Evolutionary conservation across 2,888 invertebrate genomes (phyloP).

Genomic region (Galerucella nymphaeae): DNA sequence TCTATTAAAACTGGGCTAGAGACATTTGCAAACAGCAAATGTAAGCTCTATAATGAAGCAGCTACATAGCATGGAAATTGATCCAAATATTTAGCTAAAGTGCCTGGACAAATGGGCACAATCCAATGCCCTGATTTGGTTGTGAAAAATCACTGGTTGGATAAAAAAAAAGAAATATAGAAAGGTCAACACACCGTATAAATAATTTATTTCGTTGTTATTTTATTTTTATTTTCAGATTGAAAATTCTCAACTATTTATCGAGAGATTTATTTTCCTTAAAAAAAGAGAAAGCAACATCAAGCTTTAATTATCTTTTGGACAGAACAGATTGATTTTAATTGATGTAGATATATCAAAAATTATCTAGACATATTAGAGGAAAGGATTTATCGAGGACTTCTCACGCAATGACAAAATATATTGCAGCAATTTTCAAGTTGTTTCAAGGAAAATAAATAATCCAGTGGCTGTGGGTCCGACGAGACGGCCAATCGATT

Average conservation of each 20-base stretch:
- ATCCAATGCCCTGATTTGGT: too few species aligned
- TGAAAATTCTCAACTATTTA: not conserved
- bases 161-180: too few species aligned
- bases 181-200: too few species aligned
- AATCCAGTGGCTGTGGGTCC: slow-evolving; percentile 29
- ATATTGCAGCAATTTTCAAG: slow-evolving; percentile 32
- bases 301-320: slow-evolving; percentile 14
- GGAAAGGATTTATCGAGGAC: slow-evolving; percentile 27
- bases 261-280: not conserved
- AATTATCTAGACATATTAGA: slow-evolving; percentile 22
- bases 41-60: too few species aligned
- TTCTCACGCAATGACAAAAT: slow-evolving; percentile 34
- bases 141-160: too few species aligned
- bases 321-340: slow-evolving; percentile 21
- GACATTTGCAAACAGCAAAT: too few species aligned
- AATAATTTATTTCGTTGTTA: not conserved
- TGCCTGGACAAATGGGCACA: too few species aligned
- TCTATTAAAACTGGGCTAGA: too few species aligned
- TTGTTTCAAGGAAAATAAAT: slow-evolving; percentile 34
- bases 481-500: slow-evolving; percentile 27
- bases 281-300: not conserved
- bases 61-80: too few species aligned
- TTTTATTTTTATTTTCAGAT: not conserved
- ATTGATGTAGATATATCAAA: slow-evolving; percentile 23
- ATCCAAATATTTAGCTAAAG: too few species aligned